phyloP scores from a whole-genome alignment of 2,797 vertebrate species.

The Macrochelys suwanniensis region DNA sequence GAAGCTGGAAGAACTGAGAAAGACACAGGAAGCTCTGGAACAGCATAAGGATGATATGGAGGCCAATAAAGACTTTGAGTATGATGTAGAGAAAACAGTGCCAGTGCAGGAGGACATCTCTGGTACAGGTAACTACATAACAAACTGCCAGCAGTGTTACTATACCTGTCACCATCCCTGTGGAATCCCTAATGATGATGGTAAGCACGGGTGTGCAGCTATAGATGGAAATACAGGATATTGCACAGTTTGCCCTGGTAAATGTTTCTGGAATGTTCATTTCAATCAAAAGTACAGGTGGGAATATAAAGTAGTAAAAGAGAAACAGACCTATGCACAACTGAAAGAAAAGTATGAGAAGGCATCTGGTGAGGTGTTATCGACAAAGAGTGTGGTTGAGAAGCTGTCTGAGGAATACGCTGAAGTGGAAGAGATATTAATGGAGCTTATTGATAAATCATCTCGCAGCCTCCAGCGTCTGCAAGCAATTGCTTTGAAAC shows the following conservation, averaged over 20 bases:
- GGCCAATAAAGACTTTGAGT: no score
- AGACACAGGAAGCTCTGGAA: no score
- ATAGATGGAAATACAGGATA: background rate
- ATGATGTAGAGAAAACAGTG: no score
- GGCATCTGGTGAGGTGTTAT: background rate
- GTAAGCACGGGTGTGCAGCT: background rate
- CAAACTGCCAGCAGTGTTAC: background rate
- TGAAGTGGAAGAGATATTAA: background rate
- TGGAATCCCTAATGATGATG: fast-evolving
- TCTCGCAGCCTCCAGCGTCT: conserved; percentile 29
- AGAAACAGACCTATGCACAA: background rate
- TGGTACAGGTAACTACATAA: fast-evolving
- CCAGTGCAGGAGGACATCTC: background rate
- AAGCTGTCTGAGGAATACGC: background rate
- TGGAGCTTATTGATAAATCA: background rate
- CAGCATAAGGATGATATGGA: no score
- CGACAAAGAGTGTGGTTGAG: background rate
- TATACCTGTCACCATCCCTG: conserved; percentile 7
- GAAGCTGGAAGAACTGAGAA: no score
- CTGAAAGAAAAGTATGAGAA: conserved; percentile 55
- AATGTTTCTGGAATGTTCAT: background rate
- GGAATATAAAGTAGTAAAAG: background rate
- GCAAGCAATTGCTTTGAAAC: conserved; percentile 52
- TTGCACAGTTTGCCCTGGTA: background rate
- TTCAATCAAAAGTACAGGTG: conserved; percentile 41